These are phyloP conservation scores for Eudasyphora cyanicolor DNA, from an alignment of 2,888 invertebrate species.

Conservation along the genomic window DNA sequence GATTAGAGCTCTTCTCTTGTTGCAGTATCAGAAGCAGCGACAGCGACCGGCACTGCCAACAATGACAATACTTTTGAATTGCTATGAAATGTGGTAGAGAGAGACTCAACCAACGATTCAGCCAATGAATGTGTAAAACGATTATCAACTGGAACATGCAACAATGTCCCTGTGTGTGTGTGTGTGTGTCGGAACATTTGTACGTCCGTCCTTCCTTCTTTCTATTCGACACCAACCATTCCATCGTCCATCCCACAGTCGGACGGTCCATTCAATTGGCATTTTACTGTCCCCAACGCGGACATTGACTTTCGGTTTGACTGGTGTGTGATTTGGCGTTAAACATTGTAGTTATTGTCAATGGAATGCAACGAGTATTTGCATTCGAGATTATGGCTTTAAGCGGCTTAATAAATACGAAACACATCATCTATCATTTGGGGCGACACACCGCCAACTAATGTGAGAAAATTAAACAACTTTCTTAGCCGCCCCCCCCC, in stretches of 20 bases:
- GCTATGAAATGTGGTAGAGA: conserved; percentile 5
- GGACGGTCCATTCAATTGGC: background rate
- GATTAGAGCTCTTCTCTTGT: conserved; percentile 45
- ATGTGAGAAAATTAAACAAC: conserved; percentile 29
- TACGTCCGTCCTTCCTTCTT: no score
- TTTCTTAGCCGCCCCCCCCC: background rate
- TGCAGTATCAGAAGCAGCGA: conserved; percentile 2
- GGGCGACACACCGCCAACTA: conserved; percentile 14
- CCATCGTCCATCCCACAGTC: no score
- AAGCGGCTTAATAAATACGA: conserved; percentile 53
- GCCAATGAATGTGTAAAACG: conserved; percentile 28
- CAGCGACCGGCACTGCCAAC: background rate
- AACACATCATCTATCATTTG: conserved; percentile 57
- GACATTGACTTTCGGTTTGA: conserved; percentile 22
- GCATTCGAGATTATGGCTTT: conserved; percentile 58
- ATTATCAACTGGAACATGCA: conserved; percentile 33
- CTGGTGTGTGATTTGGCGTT: conserved; percentile 23
- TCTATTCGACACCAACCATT: no score
- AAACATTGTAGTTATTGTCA: conserved; percentile 10
- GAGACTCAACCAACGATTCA: background rate
- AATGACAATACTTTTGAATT: conserved; percentile 3
- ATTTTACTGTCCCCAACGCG: conserved; percentile 8
- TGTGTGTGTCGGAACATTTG: no score
- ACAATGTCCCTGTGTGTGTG: no score
- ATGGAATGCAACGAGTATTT: no score